These are phyloP conservation scores for Thamnophis sirtalis DNA, from an alignment of 2,113 vertebrate genomes.

Conservation along the genomic window DNA sequence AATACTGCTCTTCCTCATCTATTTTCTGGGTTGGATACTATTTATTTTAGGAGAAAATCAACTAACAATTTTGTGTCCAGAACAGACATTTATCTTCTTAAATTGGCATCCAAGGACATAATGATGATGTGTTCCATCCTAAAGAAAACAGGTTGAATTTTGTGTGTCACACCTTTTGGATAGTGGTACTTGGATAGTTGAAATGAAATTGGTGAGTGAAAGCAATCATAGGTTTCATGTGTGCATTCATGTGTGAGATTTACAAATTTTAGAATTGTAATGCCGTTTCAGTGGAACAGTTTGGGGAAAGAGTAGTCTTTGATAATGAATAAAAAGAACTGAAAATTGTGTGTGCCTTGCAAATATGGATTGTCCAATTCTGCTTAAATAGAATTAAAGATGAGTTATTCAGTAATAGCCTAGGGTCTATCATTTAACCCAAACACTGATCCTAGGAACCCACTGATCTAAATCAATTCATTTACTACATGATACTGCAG, in stretches of 20 bases:
- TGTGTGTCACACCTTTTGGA: background rate
- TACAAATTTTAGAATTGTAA: background rate
- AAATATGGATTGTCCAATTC: background rate
- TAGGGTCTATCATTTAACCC: background rate
- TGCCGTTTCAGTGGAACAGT: background rate
- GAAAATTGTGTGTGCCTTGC: background rate
- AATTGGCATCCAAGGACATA: background rate
- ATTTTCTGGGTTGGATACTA: background rate
- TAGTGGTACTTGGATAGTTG: background rate
- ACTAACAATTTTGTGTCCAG: background rate
- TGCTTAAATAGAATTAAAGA: background rate
- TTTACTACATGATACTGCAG: background rate
- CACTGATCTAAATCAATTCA: background rate
- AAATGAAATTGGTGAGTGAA: background rate
- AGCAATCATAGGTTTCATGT: background rate
- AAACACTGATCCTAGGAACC: background rate
- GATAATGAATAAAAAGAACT: background rate
- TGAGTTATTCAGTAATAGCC: background rate
- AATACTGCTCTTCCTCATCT: background rate
- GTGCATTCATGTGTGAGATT: background rate
- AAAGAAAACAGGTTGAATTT: background rate
- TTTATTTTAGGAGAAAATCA: background rate
- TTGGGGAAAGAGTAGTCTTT: background rate
- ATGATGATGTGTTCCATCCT: background rate
- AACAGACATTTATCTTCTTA: background rate